Percentiles rank a stretch among this genome's conserved stretches.
Conservation (phyloP, 2,888 invertebrate species). For the Spodoptera picta region DNA sequence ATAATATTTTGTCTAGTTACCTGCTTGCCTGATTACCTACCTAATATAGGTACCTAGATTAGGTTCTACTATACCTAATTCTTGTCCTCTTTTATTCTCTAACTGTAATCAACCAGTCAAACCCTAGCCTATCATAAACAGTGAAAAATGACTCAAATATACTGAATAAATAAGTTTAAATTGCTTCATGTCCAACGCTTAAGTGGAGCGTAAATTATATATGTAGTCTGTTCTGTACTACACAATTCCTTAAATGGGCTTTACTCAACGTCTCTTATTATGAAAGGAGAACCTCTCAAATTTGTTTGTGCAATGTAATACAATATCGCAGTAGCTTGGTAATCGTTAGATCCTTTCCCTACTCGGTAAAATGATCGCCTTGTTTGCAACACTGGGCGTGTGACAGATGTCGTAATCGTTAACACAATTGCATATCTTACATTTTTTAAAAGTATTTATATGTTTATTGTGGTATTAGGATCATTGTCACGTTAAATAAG, state of each 20-base stretch:
- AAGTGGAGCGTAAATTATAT: conserved; percentile 52
- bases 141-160: conserved; percentile 4
- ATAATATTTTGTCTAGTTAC: too few relatives aligned
- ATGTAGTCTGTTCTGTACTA: conserved; percentile 35
- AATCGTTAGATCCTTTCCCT: conserved; percentile 68
- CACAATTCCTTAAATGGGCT: conserved; percentile 52
- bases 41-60: too few relatives aligned
- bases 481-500: neutral
- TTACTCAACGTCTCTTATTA: conserved; percentile 57
- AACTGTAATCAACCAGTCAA: too few relatives aligned
- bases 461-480: neutral
- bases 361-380: conserved; percentile 64
- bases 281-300: conserved; percentile 64
- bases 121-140: neutral
- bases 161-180: conserved; percentile 12
- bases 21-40: too few relatives aligned
- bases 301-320: conserved; percentile 71
- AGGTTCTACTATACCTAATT: too few relatives aligned
- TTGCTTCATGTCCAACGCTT: conserved; percentile 35
- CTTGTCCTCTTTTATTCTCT: too few relatives aligned
- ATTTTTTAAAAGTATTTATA: conserved; percentile 3
- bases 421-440: conserved; percentile 1
- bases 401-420: conserved; percentile 51
- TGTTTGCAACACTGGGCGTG: conserved; percentile 63
- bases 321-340: conserved; percentile 61